phyloP scores from a whole-genome alignment of 1,140 invertebrate species.

The Drosophila trapezifrons region DNA sequence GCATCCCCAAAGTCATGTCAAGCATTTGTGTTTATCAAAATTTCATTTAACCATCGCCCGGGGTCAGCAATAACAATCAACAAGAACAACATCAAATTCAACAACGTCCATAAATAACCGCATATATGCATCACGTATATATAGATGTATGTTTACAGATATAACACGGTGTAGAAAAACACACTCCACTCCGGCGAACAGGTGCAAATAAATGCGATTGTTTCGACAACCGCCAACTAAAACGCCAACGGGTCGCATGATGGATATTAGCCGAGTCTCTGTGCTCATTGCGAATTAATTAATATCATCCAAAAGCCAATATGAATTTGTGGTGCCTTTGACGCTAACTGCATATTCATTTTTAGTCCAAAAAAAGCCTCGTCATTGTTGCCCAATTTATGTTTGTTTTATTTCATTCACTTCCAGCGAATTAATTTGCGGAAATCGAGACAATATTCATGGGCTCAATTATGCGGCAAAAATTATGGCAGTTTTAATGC shows the following conservation, averaged over 20 bases:
- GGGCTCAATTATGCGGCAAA: constrained; percentile 36
- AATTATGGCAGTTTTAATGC: constrained; percentile 33
- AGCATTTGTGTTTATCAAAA: constrained; percentile 74
- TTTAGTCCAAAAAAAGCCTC: constrained; percentile 13
- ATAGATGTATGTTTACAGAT: constrained; percentile 25
- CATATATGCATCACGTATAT: constrained; percentile 4
- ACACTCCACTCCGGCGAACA: not conserved
- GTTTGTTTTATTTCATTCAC: constrained; percentile 43
- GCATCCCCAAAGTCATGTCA: constrained; percentile 60
- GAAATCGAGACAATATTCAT: constrained; percentile 51
- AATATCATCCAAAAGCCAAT: constrained; percentile 72
- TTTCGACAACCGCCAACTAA: constrained; percentile 58
- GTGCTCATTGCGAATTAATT: constrained; percentile 68
- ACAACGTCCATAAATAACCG: constrained; percentile 45
- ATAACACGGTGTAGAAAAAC: constrained; percentile 30
- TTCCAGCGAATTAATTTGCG: constrained; percentile 40
- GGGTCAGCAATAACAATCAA: constrained; percentile 56
- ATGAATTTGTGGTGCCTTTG: constrained; percentile 69
- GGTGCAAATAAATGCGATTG: constrained; percentile 53
- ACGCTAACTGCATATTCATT: constrained; percentile 41
- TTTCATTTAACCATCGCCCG: constrained; percentile 67
- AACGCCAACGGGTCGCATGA: constrained; percentile 53
- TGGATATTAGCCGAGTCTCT: constrained; percentile 58
- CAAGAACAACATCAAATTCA: constrained; percentile 45
- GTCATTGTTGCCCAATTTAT: constrained; percentile 13